phyloP scores from a whole-genome alignment of 2,888 invertebrate species.

The Sepioteuthis lessoniana region DNA sequence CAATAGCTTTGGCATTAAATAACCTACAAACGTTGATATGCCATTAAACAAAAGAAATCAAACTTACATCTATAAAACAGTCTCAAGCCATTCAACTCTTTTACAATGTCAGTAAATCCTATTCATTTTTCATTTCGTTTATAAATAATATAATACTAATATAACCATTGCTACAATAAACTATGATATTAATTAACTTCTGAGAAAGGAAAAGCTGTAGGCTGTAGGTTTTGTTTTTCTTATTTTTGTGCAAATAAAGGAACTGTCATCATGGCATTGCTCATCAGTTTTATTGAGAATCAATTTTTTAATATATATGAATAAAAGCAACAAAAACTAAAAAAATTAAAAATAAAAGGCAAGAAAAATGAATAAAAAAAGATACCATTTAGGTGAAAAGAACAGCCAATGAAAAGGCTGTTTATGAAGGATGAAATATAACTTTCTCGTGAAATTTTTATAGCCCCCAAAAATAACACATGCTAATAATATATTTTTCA shows the following conservation, averaged over 20 bases:
- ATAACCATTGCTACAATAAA: background rate
- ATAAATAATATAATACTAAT: background rate
- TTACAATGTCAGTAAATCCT: too few species aligned
- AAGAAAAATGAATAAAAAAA: too few species aligned
- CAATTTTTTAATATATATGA: background rate
- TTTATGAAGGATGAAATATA: background rate
- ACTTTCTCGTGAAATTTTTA: background rate
- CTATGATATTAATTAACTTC: background rate
- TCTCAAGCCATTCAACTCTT: too few species aligned
- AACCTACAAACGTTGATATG: too few species aligned
- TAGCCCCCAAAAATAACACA: background rate
- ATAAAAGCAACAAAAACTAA: background rate
- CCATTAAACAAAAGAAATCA: too few species aligned
- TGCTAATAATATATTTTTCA: background rate
- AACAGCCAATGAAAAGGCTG: background rate
- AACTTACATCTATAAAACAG: too few species aligned
- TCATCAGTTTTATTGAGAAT: background rate
- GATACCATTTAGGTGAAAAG: background rate
- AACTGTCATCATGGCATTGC: background rate
- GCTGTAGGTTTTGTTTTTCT: background rate
- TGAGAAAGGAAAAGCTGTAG: background rate
- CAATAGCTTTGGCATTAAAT: too few species aligned
- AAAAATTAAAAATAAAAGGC: too few species aligned
- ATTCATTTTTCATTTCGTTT: too few species aligned
- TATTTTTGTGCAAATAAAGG: background rate